phyloP scores from a whole-genome alignment of 2,797 vertebrate genomes.

The Urophycis tenuis region DNA sequence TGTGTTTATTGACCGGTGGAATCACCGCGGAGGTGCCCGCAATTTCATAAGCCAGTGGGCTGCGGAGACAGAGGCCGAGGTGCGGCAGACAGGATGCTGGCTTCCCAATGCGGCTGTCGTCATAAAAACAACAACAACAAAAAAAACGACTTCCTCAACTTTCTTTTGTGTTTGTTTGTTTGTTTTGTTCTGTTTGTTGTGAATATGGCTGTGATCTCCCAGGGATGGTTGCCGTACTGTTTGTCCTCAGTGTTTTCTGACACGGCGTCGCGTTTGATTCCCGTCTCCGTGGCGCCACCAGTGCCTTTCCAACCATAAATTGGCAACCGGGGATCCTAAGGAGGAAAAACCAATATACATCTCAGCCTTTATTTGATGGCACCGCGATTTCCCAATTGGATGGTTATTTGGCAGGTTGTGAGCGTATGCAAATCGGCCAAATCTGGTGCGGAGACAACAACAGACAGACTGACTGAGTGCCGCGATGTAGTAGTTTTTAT shows the following conservation, averaged over 20 bases:
- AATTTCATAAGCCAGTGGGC: conserved; percentile 60
- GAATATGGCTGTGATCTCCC: conserved; percentile 53
- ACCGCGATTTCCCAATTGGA: conserved; percentile 42
- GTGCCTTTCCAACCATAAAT: conserved; percentile 43
- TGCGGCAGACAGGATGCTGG: conserved; percentile 48
- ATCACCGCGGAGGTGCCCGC: conserved; percentile 43
- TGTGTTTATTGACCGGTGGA: conserved; percentile 55
- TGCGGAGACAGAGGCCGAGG: conserved; percentile 40
- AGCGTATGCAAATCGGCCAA: conserved; percentile 52
- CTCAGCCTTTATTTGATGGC: conserved; percentile 39
- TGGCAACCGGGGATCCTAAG: conserved; percentile 49
- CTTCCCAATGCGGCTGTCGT: conserved; percentile 24
- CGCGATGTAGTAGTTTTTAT: conserved; percentile 45
- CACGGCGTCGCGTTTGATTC: conserved; percentile 33
- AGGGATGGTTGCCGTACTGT: conserved; percentile 49
- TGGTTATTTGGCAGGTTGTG: conserved; percentile 53
- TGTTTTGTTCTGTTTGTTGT: conserved; percentile 12
- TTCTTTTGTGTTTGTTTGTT: background rate
- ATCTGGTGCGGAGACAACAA: conserved; percentile 36
- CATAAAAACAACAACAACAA: background rate
- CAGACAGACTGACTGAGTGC: conserved; percentile 37
- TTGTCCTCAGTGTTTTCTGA: conserved; percentile 7
- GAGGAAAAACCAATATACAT: conserved; percentile 46
- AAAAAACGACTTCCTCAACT: background rate
- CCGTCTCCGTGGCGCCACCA: conserved; percentile 19